Evolutionary conservation across 2,113 vertebrate genomes (phyloP).

Genomic region (Lichenostomus cassidix): DNA sequence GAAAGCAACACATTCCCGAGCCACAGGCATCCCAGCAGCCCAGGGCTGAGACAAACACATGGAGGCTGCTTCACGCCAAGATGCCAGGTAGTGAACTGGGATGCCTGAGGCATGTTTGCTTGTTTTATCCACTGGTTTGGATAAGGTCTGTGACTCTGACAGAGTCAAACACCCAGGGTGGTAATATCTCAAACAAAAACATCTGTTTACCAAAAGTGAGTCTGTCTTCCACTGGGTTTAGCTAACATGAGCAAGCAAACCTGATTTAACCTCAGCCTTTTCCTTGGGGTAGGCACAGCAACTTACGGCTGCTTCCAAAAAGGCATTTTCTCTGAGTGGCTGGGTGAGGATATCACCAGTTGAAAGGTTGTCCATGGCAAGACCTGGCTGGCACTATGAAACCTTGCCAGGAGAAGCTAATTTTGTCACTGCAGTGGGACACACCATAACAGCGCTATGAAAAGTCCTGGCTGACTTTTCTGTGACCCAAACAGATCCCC

Average conservation of each 20-base stretch:
- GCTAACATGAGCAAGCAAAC: not conserved
- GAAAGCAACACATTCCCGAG: not conserved
- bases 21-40: not conserved
- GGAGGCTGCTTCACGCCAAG: not conserved
- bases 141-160: not conserved
- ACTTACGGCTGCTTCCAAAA: not conserved
- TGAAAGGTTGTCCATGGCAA: not conserved
- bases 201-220: conserved; percentile 10
- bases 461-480: not conserved
- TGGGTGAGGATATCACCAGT: not conserved
- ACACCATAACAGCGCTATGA: not conserved
- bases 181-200: not conserved
- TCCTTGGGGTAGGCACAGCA: not conserved
- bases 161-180: not conserved
- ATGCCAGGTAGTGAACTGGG: not conserved
- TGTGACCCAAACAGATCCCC: not conserved
- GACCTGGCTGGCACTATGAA: not conserved
- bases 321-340: not conserved
- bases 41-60: accelerated
- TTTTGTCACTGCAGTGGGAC: not conserved
- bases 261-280: not conserved
- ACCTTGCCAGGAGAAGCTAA: not conserved
- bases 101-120: not conserved
- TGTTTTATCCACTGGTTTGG: not conserved
- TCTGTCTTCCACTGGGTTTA: not conserved